These are phyloP conservation scores for Mythimna pallens DNA, from an alignment of 2,888 invertebrate genomes.

Conservation along the genomic window DNA sequence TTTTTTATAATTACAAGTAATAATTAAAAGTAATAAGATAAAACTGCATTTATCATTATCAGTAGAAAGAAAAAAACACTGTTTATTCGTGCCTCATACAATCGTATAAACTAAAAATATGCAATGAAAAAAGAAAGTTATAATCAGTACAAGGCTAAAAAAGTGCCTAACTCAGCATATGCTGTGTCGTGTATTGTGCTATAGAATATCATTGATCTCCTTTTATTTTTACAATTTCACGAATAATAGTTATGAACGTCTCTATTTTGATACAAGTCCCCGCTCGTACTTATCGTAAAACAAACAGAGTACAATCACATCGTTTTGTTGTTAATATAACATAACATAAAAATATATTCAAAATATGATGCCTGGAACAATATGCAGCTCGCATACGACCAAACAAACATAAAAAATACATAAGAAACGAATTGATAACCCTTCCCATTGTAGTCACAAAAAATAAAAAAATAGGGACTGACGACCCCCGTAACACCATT, in stretches of 20 bases:
- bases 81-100: not conserved
- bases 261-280: not conserved
- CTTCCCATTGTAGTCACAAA: conserved; percentile 57
- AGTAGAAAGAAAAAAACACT: no score
- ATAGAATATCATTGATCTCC: no score
- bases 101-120: no score
- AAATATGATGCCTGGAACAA: conserved; percentile 38
- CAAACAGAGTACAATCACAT: conserved; percentile 7
- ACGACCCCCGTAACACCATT: conserved; percentile 57
- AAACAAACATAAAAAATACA: conserved; percentile 61
- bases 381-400: conserved; percentile 53
- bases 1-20: no score
- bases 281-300: conserved; percentile 10
- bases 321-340: conserved; percentile 10
- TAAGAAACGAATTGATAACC: conserved; percentile 64
- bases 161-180: no score
- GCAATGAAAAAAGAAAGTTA: no score
- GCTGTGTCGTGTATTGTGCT: no score
- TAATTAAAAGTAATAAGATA: no score
- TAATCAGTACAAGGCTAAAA: no score
- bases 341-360: conserved; percentile 23
- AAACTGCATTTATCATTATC: no score
- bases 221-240: not conserved
- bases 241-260: not conserved
- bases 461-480: conserved; percentile 60